Evolutionary conservation across 1,140 invertebrate species (phyloP), one percentile per base, ranked within the genome.

Genomic region (Notospermus geniculatus): DNA sequence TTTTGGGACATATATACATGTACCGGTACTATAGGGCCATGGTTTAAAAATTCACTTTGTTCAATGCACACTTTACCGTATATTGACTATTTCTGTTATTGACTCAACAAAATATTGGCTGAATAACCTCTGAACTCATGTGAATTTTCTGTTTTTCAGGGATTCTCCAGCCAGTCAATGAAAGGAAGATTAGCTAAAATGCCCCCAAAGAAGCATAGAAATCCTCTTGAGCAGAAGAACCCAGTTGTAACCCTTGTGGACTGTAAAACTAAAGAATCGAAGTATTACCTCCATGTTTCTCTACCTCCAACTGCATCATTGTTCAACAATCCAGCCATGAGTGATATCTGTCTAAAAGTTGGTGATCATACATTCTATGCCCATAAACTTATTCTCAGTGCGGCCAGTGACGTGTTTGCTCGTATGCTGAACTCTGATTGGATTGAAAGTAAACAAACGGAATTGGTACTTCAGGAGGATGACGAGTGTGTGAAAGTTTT

Each of bases 331-430:
- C 60, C 68, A 2, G 67, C 75, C 32, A 62, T 83, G 29, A 82
- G 80, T 70, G 81, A 83, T 68, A 71, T 83, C 2, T 73, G 59
- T 7, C 59, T 83, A 54, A 63, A 71, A 17, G 79, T 83, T 50
- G 80, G 77, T 9, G 78, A 76, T 13, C 70, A 80, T 36, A 74
- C 68, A 61, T 83, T 63, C 60, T 77, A 69, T 57, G 79, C 81
- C 7, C 81, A 83, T 63, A 78, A 80, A 64, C 62, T 83, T 27
- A 74, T 83, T 29, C 68, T 83, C 15, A 78, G 79, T 2, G 65
- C 71, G 50, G 65, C 72, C 17, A 82, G 80, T 65, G 81, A 83
- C 65, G 81, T 83, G 5, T 83, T 83, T 69, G 81, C 83, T 46
- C 66, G 80, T 52, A 82, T 83, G 81, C 71, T 83, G 25, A 80